phyloP scores from a whole-genome alignment of 2,113 vertebrate species.

The Cercocebus atys region DNA sequence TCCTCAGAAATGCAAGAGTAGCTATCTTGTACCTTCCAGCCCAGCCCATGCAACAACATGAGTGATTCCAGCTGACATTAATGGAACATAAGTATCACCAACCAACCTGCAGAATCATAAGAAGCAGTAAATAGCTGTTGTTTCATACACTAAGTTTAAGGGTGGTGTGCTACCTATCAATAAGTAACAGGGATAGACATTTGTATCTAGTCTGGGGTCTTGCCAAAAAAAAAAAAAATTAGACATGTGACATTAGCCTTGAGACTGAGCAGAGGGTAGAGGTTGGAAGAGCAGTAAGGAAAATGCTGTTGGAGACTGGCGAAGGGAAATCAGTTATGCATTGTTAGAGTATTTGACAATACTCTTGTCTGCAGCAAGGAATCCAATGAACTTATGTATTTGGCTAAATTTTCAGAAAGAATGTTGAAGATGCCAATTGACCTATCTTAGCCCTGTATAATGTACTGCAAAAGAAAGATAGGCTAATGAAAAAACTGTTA shows the following conservation, averaged over 20 bases:
- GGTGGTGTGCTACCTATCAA: not conserved
- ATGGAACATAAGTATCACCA: not conserved
- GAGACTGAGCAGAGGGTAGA: not conserved
- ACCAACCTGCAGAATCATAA: not conserved
- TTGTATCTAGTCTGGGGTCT: not conserved
- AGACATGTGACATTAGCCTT: not conserved
- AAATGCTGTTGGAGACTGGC: not conserved
- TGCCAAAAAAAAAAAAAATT: not conserved
- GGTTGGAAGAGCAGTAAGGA: not conserved
- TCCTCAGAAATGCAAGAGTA: not conserved
- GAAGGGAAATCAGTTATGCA: not conserved
- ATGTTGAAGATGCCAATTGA: not conserved
- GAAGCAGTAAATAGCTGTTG: not conserved
- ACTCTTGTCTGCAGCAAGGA: not conserved
- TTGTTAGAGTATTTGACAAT: slow-evolving; percentile 3
- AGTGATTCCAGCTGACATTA: not conserved
- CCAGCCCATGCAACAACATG: not conserved
- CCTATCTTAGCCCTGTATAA: not conserved
- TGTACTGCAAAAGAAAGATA: not conserved
- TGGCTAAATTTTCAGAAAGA: slow-evolving; percentile 41
- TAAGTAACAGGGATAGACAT: not conserved
- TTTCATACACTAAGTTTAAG: not conserved
- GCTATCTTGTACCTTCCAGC: not conserved
- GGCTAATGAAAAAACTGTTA: not conserved
- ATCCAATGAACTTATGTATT: not conserved